A percentile compares a stretch with the other conserved stretches of the same genome.
Evolutionary conservation across 2,797 vertebrate species (phyloP).

Genomic region (Menidia menidia): DNA sequence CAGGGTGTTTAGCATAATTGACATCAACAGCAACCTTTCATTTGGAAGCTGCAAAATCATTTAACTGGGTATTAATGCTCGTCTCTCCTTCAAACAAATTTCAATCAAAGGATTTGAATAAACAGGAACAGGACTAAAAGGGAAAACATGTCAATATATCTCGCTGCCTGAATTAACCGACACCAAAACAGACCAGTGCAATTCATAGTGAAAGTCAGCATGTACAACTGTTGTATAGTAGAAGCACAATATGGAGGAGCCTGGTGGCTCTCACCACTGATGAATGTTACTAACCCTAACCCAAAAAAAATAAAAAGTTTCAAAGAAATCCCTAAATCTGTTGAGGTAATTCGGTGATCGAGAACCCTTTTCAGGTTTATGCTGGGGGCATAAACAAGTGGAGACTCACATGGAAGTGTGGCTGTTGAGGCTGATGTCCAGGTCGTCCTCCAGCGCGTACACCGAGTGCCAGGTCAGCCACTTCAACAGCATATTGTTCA

Average conservation of each 20-base stretch:
- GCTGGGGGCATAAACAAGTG: background rate
- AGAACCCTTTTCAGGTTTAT: background rate
- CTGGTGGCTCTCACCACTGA: background rate
- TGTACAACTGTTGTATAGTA: too few relatives aligned
- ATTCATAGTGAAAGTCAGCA: too few relatives aligned
- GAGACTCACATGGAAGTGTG: slow-evolving; percentile 81
- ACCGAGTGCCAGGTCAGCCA: slow-evolving; percentile 89
- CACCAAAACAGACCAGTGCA: background rate
- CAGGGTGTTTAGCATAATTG: slow-evolving; percentile 26
- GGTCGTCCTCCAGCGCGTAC: slow-evolving; percentile 76
- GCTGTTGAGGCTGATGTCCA: slow-evolving; percentile 84
- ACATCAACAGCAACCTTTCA: slow-evolving; percentile 14
- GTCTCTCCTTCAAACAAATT: slow-evolving; percentile 12
- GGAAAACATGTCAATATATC: slow-evolving; percentile 20
- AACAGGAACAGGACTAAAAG: slow-evolving; percentile 25
- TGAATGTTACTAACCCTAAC: background rate
- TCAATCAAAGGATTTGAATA: slow-evolving; percentile 33
- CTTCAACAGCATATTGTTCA: slow-evolving; percentile 90
- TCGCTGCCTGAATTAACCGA: background rate
- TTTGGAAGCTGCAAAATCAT: slow-evolving; percentile 22
- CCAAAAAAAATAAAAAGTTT: too few relatives aligned
- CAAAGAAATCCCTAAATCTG: background rate
- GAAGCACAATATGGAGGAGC: background rate
- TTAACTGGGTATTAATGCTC: background rate
- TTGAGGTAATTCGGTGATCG: background rate